Base-by-base conservation (phyloP, 2,888 invertebrate genomes). In the Cryptosula pallasiana region DNA sequence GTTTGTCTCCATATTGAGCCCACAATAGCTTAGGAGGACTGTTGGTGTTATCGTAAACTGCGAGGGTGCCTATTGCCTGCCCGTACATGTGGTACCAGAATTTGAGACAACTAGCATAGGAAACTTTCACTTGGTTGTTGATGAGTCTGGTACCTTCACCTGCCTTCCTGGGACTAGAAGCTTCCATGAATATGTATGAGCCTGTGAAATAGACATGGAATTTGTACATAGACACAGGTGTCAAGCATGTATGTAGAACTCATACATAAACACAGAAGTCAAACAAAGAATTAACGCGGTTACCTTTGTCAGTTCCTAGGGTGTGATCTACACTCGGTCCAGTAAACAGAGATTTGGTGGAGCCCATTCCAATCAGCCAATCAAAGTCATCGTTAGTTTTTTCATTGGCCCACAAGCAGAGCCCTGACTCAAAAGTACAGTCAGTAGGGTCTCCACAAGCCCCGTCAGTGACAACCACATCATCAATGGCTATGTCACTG, bases 21-120 rank as follows among this genome's bases (percentile, higher is more conserved):
- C 73, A 73, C 16, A 73, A 34, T 23, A 72, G 72, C 69, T 70
- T 23, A 1, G 45, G 45, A 2, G 70, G 9, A 27, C 2, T 5
- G 23, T 29, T 54, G 54, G n/a, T 63, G 63, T 69, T 71, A 20
- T 71, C 25, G 55, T 72, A 74, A 25, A 75, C n/a, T 35, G 35
- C 45, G 25, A 73, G 74, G 0, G 74, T 75, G 74, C 80, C 79
- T 20, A 79, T 76, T 27, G 78, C 76, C 9, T 35, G 57, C 2
- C 83, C 83, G 72, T 78, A 77, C 78, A 81, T 82, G 69, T 80
- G 79, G 75, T 81, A 83, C 82, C 81, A 83, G 76, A 83, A 82
- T 5, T 74, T 76, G 73, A 81, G 73, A 25, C 73, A 74, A 27
- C 75, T 73, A 55, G 74, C 69, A 74, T 74, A 73, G 0, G 73